A percentile compares a stretch with the other conserved stretches of the same genome.
Conservation (phyloP, 2,113 vertebrate species). For the Psilopsiagon aurifrons region DNA sequence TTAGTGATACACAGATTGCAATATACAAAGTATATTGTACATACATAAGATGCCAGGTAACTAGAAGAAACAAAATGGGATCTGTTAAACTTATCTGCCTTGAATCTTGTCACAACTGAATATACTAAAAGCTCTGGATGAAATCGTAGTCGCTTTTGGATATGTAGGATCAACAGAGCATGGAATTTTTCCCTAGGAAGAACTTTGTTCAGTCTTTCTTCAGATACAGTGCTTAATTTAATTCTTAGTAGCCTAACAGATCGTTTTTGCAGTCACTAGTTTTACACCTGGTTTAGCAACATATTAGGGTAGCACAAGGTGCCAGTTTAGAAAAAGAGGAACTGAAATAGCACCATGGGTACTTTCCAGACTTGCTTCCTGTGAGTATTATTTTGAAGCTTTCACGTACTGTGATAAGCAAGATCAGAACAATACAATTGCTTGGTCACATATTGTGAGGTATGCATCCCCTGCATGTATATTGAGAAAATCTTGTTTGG, state of each 20-base stretch:
- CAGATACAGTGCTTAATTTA: background rate
- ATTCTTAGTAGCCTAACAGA: background rate
- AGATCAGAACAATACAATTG: background rate
- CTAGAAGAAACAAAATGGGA: background rate
- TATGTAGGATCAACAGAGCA: background rate
- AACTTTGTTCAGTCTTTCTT: background rate
- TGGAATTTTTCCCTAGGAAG: background rate
- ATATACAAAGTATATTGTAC: background rate
- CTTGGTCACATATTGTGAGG: background rate
- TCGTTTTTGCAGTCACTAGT: background rate
- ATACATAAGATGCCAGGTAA: background rate
- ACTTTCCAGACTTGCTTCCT: background rate
- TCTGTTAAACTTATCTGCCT: background rate
- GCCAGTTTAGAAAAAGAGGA: background rate
- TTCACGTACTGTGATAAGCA: fast-evolving
- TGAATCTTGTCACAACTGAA: background rate
- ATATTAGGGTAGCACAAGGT: background rate
- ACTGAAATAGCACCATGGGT: background rate
- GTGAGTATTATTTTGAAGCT: background rate
- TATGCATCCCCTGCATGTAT: background rate
- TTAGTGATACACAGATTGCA: background rate
- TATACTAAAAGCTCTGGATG: background rate
- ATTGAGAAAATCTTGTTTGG: background rate
- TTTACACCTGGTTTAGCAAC: background rate
- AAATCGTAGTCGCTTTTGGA: background rate